Base-by-base conservation (phyloP, 2,888 invertebrate genomes). In the Clostera curtula region DNA sequence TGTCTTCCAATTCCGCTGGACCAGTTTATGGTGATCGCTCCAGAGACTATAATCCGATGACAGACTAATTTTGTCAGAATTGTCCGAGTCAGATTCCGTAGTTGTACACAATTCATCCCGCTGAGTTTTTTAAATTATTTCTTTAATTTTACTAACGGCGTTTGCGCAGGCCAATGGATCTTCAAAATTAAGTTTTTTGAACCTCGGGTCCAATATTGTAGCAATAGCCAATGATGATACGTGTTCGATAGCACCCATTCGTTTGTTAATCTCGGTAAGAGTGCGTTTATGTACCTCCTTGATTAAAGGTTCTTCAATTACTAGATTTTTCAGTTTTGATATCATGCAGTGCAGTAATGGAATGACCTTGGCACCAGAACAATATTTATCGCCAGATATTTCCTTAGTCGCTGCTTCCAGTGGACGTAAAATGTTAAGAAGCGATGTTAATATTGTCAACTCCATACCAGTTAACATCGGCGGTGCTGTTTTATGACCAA, bases 11-110 rank as follows among this genome's bases (percentile, higher is more conserved):
- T 45, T 51, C 12, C 29, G 34, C 11, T 52, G 46, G 3, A 49
- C 48, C 29, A 52, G 29, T 43, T 52, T 52, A 29, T 43, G 40
- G 29, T 41, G 39, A 40, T 55, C 41, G 27, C 43, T 48, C 44
- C 48, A 52, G 24, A 49, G 29, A n/a, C n/a, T n/a, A n/a, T n/a
- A n/a, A 41, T 32, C 31, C 26, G 27, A 35, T 40, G 30, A 34
- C 9, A 27, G 12, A 26, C 17, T 36, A 25, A 33, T 30, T 46
- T 45, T 42, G 17, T 49, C 43, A 2, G 43, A 49, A 13, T 48
- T 55, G 33, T 46, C 46, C 12, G 52, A 46, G 29, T 45, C 46
- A 25, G 45, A 46, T 34, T 44, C 43, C 28, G 13, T n/a, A 27
- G 28, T 30, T 18, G 21, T 28, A n/a, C n/a, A n/a, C n/a, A n/a